phyloP scores from a whole-genome alignment of 2,888 invertebrate species.

The Orthonychiurus folsomi region DNA sequence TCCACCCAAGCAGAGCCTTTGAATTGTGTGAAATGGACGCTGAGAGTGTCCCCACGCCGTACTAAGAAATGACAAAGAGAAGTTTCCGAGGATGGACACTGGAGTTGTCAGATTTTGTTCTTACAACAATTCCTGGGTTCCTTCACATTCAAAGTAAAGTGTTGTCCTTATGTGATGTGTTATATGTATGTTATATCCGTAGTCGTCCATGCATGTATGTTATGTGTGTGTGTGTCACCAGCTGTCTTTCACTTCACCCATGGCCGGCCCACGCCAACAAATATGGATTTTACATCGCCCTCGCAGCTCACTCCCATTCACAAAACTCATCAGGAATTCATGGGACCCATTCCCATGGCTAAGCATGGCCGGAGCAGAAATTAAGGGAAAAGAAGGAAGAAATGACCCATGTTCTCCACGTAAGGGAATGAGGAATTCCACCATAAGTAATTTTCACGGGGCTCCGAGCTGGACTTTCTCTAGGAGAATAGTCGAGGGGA shows the following conservation, averaged over 20 bases:
- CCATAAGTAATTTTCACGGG: no score
- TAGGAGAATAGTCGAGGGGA: no score
- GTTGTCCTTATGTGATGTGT: background rate
- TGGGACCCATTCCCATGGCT: background rate
- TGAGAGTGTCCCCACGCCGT: no score
- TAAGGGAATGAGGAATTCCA: background rate
- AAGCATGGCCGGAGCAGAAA: background rate
- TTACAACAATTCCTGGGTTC: no score
- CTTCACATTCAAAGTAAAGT: no score
- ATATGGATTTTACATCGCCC: background rate
- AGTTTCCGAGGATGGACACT: no score
- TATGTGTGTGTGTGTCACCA: no score
- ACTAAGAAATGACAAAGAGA: no score
- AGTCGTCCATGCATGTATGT: background rate
- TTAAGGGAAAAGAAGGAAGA: background rate
- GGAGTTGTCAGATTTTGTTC: no score
- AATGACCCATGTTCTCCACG: background rate
- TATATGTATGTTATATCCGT: background rate
- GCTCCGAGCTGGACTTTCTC: no score
- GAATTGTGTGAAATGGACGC: no score
- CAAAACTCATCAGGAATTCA: background rate
- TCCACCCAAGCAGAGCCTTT: no score
- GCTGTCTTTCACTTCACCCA: background rate
- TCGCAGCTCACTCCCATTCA: background rate
- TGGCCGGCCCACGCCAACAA: background rate